Conservation (phyloP, 2,797 vertebrate species). For the Chlorospingus flavigularis region DNA sequence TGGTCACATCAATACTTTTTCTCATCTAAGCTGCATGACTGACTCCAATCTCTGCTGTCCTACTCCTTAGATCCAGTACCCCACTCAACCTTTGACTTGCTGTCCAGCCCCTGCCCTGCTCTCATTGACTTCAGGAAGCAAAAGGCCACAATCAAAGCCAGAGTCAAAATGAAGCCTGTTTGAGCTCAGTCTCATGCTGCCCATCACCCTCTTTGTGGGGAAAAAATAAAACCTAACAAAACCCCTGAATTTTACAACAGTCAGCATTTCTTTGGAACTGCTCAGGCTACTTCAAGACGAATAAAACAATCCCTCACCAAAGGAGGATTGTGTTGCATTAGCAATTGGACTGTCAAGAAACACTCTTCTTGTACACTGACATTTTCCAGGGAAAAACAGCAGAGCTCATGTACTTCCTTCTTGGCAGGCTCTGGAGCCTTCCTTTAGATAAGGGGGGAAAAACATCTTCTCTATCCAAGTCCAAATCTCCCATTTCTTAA, state of each 20-base stretch:
- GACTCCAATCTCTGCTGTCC: background rate
- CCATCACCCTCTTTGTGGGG: background rate
- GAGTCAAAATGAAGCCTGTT: background rate
- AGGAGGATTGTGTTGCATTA: background rate
- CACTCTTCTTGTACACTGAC: background rate
- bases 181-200: background rate
- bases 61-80: background rate
- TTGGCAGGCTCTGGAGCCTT: conserved; percentile 44
- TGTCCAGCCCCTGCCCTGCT: background rate
- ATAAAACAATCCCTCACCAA: background rate
- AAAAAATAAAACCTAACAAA: background rate
- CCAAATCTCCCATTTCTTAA: conserved; percentile 26
- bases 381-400: conserved; percentile 19
- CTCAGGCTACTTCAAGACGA: background rate
- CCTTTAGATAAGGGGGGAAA: conserved; percentile 13
- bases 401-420: conserved; percentile 28
- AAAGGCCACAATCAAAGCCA: background rate
- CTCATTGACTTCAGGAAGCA: background rate
- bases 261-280: background rate
- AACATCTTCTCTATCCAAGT: conserved; percentile 21
- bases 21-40: background rate
- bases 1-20: background rate
- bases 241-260: background rate
- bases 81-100: background rate
- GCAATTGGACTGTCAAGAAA: conserved; percentile 25